Evolutionary conservation across 1,140 invertebrate genomes (phyloP).

Genomic region (Zaprionus kolodkinae): DNA sequence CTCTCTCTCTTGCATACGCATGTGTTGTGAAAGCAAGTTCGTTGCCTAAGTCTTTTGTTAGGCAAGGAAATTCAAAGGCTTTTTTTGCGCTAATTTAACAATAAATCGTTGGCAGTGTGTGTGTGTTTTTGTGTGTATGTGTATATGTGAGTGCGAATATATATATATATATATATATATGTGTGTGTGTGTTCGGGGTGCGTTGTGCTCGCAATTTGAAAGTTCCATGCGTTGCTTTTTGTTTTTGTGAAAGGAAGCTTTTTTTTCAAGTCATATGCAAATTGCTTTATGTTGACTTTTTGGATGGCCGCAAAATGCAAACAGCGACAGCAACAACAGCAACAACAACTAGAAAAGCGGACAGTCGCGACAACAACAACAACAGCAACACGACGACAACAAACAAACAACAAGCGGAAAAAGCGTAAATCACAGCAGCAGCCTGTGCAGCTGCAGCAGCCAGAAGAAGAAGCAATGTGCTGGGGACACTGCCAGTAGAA

Average conservation of each 20-base stretch:
- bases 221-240: constrained; percentile 50
- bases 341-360: constrained; percentile 22
- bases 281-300: constrained; percentile 57
- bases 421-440: constrained; percentile 51
- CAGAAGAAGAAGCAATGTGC: not conserved
- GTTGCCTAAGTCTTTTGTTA: constrained; percentile 81
- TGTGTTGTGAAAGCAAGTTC: constrained; percentile 79
- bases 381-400: constrained; percentile 33
- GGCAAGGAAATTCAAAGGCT: constrained; percentile 58
- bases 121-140: not conserved
- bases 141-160: not conserved
- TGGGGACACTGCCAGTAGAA: not conserved
- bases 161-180: not conserved
- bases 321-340: constrained; percentile 33
- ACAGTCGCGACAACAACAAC: constrained; percentile 21
- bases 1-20: not conserved
- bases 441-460: constrained; percentile 39
- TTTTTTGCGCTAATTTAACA: constrained; percentile 59
- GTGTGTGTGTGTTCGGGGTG: constrained; percentile 39
- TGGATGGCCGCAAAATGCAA: constrained; percentile 24
- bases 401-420: constrained; percentile 48
- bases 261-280: constrained; percentile 69
- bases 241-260: constrained; percentile 70
- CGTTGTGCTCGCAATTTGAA: constrained; percentile 74
- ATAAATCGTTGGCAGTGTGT: constrained; percentile 20